Conservation (phyloP, 2,113 vertebrate genomes). For the Symphodus melops region DNA sequence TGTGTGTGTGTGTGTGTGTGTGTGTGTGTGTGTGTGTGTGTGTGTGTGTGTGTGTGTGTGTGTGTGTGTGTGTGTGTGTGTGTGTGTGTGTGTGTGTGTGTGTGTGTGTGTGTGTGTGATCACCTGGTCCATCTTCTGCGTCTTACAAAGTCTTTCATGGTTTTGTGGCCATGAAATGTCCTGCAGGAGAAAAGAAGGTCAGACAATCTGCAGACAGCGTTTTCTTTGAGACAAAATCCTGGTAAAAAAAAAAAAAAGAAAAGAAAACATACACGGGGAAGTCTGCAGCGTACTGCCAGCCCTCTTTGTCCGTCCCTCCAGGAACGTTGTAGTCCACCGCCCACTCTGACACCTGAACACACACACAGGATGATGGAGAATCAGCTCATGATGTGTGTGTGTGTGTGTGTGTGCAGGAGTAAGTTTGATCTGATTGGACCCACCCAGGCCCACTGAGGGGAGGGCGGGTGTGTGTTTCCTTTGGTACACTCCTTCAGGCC, state of each 20-base stretch:
- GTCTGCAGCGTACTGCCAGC: constrained; percentile 98
- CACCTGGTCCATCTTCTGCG: constrained; percentile 95
- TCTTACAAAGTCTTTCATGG: constrained; percentile 97
- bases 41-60: not conserved
- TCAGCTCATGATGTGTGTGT: not conserved
- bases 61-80: too few species aligned
- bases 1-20: not conserved
- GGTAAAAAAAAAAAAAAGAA: not conserved
- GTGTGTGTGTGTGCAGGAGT: not conserved
- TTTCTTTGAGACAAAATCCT: not conserved
- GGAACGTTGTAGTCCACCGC: constrained; percentile 86
- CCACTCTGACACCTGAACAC: constrained; percentile 92
- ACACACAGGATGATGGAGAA: not conserved
- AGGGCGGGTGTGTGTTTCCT: constrained; percentile 89
- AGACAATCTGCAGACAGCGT: not conserved
- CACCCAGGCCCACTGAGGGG: constrained; percentile 96
- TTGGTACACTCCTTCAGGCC: constrained; percentile 95
- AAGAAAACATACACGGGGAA: constrained; percentile 89
- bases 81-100: too few species aligned
- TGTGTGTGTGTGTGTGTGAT: not conserved
- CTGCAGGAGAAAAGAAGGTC: constrained; percentile 73
- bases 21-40: too few species aligned
- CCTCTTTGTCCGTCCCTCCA: constrained; percentile 92
- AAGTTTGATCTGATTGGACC: constrained; percentile 16
- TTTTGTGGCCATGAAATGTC: constrained; percentile 95